Conservation (phyloP, 2,113 vertebrate genomes). For the Xyrauchen texanus region DNA sequence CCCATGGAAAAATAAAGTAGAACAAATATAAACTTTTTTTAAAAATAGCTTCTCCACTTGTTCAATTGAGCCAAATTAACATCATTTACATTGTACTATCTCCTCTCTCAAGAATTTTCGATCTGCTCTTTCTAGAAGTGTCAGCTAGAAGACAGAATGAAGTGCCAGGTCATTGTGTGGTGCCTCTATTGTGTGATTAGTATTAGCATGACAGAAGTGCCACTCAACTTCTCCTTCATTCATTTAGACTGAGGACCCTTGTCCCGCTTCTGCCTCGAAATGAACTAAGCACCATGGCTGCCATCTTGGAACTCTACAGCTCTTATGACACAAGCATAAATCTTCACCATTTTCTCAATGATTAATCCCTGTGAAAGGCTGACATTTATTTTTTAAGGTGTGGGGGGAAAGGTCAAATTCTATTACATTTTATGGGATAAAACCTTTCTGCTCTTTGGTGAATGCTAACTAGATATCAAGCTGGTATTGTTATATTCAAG, state of each 20-base stretch:
- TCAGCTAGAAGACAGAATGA: constrained; percentile 76
- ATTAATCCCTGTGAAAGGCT: not conserved
- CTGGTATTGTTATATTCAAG: not conserved
- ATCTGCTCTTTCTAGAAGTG: constrained; percentile 27
- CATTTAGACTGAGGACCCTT: constrained; percentile 86
- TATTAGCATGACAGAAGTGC: constrained; percentile 95
- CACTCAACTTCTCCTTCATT: constrained; percentile 93
- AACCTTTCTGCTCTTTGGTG: not conserved
- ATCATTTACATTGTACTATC: constrained; percentile 23
- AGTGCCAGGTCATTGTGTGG: constrained; percentile 88
- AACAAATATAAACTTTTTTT: too few species aligned
- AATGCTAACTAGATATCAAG: not conserved
- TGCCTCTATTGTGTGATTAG: constrained; percentile 86
- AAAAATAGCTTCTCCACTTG: constrained; percentile 8
- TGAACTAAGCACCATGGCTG: constrained; percentile 81
- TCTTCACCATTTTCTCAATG: constrained; percentile 25
- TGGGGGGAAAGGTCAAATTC: not conserved
- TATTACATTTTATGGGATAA: not conserved
- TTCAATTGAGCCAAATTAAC: constrained; percentile 60
- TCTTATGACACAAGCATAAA: constrained; percentile 84
- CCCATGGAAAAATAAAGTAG: too few species aligned
- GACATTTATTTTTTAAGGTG: not conserved
- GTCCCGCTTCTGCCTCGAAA: constrained; percentile 70
- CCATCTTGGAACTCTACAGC: constrained; percentile 88
- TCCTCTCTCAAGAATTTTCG: constrained; percentile 11